These are phyloP conservation scores for Choristoneura fumiferana DNA, from an alignment of 1,140 invertebrate genomes.

Conservation along the genomic window DNA sequence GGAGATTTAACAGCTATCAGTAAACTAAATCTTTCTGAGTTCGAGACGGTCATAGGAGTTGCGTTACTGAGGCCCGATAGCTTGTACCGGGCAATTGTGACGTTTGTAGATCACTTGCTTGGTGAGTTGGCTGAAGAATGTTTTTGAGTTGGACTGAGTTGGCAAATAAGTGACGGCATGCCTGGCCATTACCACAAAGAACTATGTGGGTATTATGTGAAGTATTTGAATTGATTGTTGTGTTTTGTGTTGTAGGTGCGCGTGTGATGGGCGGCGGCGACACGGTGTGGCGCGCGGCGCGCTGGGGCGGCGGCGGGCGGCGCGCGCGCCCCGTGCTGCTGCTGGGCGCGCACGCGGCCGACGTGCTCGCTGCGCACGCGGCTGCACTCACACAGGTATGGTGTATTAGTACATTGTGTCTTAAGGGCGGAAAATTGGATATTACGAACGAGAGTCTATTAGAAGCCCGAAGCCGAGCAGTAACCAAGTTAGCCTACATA, in stretches of 20 bases:
- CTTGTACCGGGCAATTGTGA: conserved; percentile 49
- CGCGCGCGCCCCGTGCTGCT: conserved; percentile 40
- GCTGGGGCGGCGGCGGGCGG: conserved; percentile 20
- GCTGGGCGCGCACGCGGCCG: conserved; percentile 45
- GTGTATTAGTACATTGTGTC: no score
- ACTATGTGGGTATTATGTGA: no score
- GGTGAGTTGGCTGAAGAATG: conserved; percentile 31
- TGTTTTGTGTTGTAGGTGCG: conserved; percentile 24
- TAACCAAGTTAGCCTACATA: no score
- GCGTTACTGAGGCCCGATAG: conserved; percentile 41
- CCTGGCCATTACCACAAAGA: no score
- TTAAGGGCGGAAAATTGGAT: no score
- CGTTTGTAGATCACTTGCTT: conserved; percentile 51
- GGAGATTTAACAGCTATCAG: conserved; percentile 47
- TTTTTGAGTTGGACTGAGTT: no score
- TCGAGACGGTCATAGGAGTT: conserved; percentile 45
- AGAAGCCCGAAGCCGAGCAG: no score
- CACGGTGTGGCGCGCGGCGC: conserved; percentile 21
- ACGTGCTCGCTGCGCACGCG: conserved; percentile 40
- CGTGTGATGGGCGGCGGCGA: conserved; percentile 22
- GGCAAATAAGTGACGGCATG: no score
- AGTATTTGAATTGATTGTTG: no score
- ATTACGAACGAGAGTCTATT: no score
- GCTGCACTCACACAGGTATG: conserved; percentile 30
- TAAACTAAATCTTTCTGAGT: conserved; percentile 39